Base-by-base conservation (phyloP, 2,113 vertebrate genomes). In the Petrocephalus zakoni region DNA sequence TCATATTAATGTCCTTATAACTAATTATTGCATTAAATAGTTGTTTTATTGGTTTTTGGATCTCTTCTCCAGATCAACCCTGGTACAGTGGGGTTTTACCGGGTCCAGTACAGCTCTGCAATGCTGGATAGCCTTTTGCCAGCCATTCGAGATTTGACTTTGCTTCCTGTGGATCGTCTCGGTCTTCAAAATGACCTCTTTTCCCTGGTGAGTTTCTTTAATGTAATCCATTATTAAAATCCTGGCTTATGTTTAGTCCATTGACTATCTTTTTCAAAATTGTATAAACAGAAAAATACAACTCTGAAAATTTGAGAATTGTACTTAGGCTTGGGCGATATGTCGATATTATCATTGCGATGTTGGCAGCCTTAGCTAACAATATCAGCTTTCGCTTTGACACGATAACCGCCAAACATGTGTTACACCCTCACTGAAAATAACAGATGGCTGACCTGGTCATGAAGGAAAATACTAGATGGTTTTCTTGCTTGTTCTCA, bases 131-230 rank as follows among this genome's bases (percentile, higher is more conserved):
- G 95, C 90, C 95, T 99, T 89, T 93, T 99, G 87, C 98, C 98
- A 2, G 98, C 96, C 13, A 95, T 99, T 93, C 91, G 95, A 85
- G 97, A 99, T 94, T 97, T 98, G 92, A 97, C 96, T 90, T 94
- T 99, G 90, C 97, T 96, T 88, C 98, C 98, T 0, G 98, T 99
- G 92, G 98, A 99, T 94, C 96, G 98, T 55, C 97, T 99, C 29
- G 97, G 98, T 87, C 95, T 99, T 90, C 98, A 99, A 94, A 99
- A 99, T 49, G 98, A 99, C 93, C 97, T 99, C 52, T 99, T 99
- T 94, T 98, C 97, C 37, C 95, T 99, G 95, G 98, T 99, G 92
- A 97, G 95, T 61, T 7, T 4, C 5, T 0, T 47, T 22, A 37
- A 15, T 87, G 34, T 15, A 42, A 78, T 78, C 15, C 13, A 34